Evolutionary conservation across 2,888 invertebrate species (phyloP), one percentile per base, ranked within the genome.

Genomic region (Allygus modestus): DNA sequence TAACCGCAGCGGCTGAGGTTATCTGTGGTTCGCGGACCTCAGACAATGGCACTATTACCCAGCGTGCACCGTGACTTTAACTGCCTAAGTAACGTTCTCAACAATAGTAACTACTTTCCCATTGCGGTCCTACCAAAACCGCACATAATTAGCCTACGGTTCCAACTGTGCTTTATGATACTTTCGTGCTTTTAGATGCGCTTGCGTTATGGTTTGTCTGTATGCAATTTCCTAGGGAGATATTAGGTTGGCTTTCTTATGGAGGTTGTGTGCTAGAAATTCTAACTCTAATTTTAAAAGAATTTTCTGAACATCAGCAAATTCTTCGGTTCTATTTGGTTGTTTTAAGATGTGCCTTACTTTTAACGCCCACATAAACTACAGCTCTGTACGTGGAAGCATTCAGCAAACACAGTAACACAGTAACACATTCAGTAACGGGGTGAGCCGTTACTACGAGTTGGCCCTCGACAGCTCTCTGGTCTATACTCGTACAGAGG

Each of bases 81-180:
- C 58, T 5, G 23, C 23, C 20, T 9, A 51, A 51, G 58, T 12
- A 58, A 23, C 58, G 58, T 15, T 7, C 58, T 58, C 26, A 58
- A 58, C 58, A 58, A 58, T 58, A 12, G 58, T 12, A 58, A 20
- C 23, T 23, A 65, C 28, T 65, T 65, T 65, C 65, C 65, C 26
- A 17, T 11, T 17, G 31, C 65, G 31, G 28, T 65, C 26, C 17
- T 65, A 28, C 28, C 7, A 15, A 4, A 65, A 2, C 58, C 31
- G 65, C 17, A 28, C 65, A 65, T 65, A 65, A 65, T 65, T 31
- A 20, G 28, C 0, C 28, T 65, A 65, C 31, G 17, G 65, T 65
- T 54, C 20, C 54, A 54, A 15, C 54, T 9, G 20, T 23, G 54
- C 23, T 54, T 51, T 54, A 23, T 54, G 54, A 54, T 54, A 54